phyloP scores from a whole-genome alignment of 1,140 invertebrate genomes.

The Dolichoris vasculosae region DNA sequence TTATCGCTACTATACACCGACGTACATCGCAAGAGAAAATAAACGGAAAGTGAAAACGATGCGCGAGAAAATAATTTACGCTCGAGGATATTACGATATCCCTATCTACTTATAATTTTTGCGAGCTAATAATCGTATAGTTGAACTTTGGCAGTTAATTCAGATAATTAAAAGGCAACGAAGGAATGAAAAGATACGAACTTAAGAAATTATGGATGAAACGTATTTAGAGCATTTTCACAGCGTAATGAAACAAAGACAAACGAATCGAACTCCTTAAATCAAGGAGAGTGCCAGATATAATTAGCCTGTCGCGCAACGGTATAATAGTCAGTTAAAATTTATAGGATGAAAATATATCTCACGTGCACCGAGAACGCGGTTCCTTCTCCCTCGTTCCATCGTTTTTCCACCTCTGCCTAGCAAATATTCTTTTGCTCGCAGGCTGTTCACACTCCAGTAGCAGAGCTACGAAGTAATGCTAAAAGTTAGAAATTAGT shows the following conservation, averaged over 20 bases:
- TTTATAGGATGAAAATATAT: slow-evolving; percentile 49
- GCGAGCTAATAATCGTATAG: too few relatives aligned
- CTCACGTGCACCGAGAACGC: background rate
- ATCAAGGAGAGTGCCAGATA: slow-evolving; percentile 14
- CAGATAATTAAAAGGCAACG: too few relatives aligned
- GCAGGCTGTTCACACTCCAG: background rate
- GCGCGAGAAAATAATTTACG: too few relatives aligned
- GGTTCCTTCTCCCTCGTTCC: slow-evolving; percentile 30
- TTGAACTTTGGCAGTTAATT: too few relatives aligned
- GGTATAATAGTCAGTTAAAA: slow-evolving; percentile 39
- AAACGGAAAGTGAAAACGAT: too few relatives aligned
- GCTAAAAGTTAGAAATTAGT: slow-evolving; percentile 74
- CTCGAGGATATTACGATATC: too few relatives aligned
- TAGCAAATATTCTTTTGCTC: background rate
- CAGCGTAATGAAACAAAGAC: background rate
- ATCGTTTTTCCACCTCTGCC: background rate
- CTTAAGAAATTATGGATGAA: too few relatives aligned
- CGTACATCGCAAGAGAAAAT: too few relatives aligned
- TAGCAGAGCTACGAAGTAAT: slow-evolving; percentile 58
- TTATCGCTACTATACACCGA: too few relatives aligned
- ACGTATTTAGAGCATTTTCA: background rate
- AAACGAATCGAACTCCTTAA: slow-evolving; percentile 20
- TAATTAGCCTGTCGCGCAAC: slow-evolving; percentile 48
- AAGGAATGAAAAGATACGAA: too few relatives aligned
- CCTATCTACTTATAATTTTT: too few relatives aligned